Evolutionary conservation across 2,888 invertebrate genomes (phyloP), one percentile per base, ranked within the genome.

Genomic region (Troides oblongomaculatus): DNA sequence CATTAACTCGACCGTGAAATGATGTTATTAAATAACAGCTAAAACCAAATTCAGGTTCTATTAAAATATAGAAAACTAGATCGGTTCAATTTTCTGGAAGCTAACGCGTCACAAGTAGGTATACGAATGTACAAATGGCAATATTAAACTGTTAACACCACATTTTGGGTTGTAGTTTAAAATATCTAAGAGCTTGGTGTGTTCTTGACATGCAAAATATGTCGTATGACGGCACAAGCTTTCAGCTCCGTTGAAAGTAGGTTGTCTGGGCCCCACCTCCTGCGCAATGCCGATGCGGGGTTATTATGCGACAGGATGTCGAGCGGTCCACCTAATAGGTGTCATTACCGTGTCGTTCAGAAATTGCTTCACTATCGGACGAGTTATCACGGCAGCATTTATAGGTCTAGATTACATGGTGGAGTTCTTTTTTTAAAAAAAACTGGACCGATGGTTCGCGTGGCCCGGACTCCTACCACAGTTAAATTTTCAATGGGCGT

Each of bases 311-410:
- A 89, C 91, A 90, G 87, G 87, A 85, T 83, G 87, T 80, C 83
- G 87, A 74, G 74, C 80, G 81, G 77, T 80, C 81, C 77, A 77
- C 78, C 80, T 92, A 92, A 92, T 92, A 89, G 90, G 85, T 92
- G 90, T 92, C 92, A 92, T 92, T 92, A 92, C 82, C 81, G 84
- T 86, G 89, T 88, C 89, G 90, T 86, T 84, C 88, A 87, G 90
- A 91, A 92, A 92, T 92, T 92, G 90, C 90, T 88, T 84, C 79
- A 87, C 89, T 92, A 92, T 92, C 92, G 89, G 86, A 86, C 78
- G 87, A 88, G 86, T 85, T 90, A 92, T 91, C 92, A 88, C 81
- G 84, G 77, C 71, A 76, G 78, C 78, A 5, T 91, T 91, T 91
- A 90, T 91, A 90, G 89, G 87, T 83, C 79, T 83, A 90, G 91